Conservation (phyloP, 1,140 invertebrate genomes). For the Steinernema khuongi region DNA sequence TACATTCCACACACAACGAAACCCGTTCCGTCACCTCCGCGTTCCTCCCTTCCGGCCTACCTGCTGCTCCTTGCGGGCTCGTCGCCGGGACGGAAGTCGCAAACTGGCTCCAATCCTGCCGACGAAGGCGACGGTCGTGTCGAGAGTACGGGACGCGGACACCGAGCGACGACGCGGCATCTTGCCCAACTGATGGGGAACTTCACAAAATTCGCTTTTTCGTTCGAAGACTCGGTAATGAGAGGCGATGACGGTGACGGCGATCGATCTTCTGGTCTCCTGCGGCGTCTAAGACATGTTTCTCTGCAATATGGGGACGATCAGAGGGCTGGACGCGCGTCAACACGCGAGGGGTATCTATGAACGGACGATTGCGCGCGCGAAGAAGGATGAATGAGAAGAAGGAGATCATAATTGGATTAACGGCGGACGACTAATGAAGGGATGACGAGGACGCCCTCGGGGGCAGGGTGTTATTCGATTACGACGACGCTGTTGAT, state of each 20-base stretch:
- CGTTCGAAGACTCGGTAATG: background rate
- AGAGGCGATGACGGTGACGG: background rate
- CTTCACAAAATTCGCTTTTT: background rate
- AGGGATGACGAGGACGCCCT: background rate
- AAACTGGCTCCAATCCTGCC: conserved; percentile 49
- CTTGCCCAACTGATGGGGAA: too few species aligned
- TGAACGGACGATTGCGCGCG: background rate
- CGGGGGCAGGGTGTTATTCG: background rate
- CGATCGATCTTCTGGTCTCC: background rate
- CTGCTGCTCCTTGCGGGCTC: conserved; percentile 13
- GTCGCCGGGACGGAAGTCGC: conserved; percentile 32
- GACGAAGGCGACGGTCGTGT: conserved; percentile 47
- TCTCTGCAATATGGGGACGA: background rate
- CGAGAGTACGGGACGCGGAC: conserved; percentile 43
- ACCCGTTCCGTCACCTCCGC: too few species aligned
- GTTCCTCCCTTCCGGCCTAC: background rate
- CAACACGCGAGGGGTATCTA: background rate
- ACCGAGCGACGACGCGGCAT: conserved; percentile 40
- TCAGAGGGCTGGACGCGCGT: too few species aligned
- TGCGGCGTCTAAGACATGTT: background rate
- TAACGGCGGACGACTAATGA: background rate
- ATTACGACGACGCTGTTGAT: background rate
- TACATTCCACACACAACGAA: too few species aligned
- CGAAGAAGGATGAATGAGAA: background rate
- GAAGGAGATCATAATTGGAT: conserved; percentile 3